These are phyloP conservation scores for Anneissia japonica DNA, from an alignment of 35 echinoderm and acorn worm genomes.

Conservation along the genomic window DNA sequence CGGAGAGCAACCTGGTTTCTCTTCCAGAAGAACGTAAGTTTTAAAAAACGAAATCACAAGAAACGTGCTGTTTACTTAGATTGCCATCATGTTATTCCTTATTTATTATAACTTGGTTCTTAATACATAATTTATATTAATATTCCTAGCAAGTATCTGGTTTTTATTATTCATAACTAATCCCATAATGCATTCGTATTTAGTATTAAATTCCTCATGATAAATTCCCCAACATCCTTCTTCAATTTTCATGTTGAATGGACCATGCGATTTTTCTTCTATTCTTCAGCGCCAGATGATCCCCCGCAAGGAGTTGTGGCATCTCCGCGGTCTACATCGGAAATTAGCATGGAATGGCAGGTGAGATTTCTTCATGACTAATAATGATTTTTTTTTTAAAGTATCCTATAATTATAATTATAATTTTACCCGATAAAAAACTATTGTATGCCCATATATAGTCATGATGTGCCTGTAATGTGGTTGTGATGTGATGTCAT, in stretches of 20 bases:
- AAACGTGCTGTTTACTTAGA: too few relatives aligned
- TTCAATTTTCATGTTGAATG: too few relatives aligned
- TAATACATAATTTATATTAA: too few relatives aligned
- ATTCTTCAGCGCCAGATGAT: constrained; percentile 83
- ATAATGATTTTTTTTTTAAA: neutral
- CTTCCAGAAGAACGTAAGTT: constrained; percentile 95
- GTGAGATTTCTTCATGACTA: constrained; percentile 21
- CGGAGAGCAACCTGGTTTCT: constrained; percentile 38
- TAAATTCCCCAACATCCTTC: neutral
- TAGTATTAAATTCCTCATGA: neutral
- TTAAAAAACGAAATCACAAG: too few relatives aligned
- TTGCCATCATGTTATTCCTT: too few relatives aligned
- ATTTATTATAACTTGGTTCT: too few relatives aligned
- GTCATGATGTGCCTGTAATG: too few relatives aligned
- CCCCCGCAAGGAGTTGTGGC: constrained; percentile 70
- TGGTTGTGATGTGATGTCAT: too few relatives aligned
- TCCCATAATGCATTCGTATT: neutral
- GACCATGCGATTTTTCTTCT: neutral
- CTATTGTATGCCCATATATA: too few relatives aligned
- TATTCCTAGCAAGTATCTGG: too few relatives aligned
- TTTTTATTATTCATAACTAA: neutral
- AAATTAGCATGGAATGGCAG: constrained; percentile 95
- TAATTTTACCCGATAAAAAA: too few relatives aligned
- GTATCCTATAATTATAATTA: too few relatives aligned
- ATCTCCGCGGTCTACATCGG: constrained; percentile 71